Percentiles rank a stretch among this genome's conserved stretches.
Evolutionary conservation across 2,113 vertebrate species (phyloP).

Genomic region (Chlorodrepanis virens): DNA sequence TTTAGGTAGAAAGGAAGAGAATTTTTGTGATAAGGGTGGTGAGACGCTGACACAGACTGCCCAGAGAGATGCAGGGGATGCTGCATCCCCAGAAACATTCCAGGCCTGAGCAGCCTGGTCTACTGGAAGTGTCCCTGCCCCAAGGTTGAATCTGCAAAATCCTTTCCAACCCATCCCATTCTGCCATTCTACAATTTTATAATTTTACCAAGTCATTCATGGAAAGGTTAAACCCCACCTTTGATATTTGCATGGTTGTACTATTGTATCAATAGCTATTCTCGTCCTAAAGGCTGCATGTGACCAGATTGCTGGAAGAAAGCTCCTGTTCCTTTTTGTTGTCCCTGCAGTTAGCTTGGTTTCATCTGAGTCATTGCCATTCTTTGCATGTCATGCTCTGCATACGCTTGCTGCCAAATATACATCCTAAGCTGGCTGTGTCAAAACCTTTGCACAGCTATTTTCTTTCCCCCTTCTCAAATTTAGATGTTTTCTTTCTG

Average conservation of each 20-base stretch:
- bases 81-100: background rate
- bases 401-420: accelerated
- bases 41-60: background rate
- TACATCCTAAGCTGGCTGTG: background rate
- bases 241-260: background rate
- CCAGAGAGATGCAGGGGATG: background rate
- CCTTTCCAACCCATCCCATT: background rate
- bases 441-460: background rate
- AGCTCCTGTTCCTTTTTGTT: background rate
- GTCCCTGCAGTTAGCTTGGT: background rate
- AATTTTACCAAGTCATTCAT: background rate
- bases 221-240: background rate
- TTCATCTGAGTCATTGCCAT: background rate
- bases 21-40: accelerated
- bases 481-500: background rate
- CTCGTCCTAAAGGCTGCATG: background rate
- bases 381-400: background rate
- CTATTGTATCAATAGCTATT: background rate
- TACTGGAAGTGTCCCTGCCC: background rate
- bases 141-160: accelerated
- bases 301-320: background rate
- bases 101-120: background rate
- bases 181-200: background rate
- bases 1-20: background rate
- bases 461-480: background rate